Evolutionary conservation across 2,888 invertebrate species (phyloP).

Genomic region (Athalia circularis): DNA sequence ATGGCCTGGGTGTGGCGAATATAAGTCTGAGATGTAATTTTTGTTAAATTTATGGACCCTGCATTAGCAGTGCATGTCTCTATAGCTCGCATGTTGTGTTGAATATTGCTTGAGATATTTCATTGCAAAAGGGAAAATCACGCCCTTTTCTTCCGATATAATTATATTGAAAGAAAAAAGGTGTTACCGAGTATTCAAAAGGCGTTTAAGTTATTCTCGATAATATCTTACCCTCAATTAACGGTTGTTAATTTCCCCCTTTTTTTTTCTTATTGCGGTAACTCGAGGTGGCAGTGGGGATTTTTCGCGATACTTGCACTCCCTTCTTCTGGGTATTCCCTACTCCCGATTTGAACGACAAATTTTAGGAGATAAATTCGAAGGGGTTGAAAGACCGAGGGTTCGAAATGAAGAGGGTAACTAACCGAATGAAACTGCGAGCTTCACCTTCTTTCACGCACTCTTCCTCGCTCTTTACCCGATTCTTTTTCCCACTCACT

Average conservation of each 20-base stretch:
- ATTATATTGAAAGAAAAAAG: not conserved
- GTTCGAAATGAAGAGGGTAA: slow-evolving; percentile 1
- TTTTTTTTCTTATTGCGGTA: not conserved
- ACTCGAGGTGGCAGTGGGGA: no score
- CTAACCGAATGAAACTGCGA: not conserved
- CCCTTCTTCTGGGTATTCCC: not conserved
- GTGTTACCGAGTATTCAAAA: not conserved
- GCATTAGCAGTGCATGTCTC: no score
- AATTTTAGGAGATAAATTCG: slow-evolving; percentile 20
- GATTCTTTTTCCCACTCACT: not conserved
- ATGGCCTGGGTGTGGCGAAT: no score
- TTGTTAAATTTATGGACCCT: no score
- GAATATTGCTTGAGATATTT: no score
- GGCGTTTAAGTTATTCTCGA: slow-evolving; percentile 12
- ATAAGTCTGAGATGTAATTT: no score
- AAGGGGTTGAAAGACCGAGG: slow-evolving; percentile 16
- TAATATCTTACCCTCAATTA: slow-evolving; percentile 38
- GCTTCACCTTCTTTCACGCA: not conserved
- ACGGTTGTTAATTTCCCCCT: slow-evolving; percentile 13
- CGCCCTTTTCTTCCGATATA: not conserved
- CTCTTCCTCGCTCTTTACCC: not conserved
- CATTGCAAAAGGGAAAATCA: not conserved
- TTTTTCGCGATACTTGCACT: not conserved
- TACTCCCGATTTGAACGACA: slow-evolving; percentile 6
- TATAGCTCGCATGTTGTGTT: no score